A percentile compares a stretch with the other conserved stretches of the same genome.
Evolutionary conservation across 2,797 vertebrate species (phyloP).

Genomic region (Coendou prehensilis): DNA sequence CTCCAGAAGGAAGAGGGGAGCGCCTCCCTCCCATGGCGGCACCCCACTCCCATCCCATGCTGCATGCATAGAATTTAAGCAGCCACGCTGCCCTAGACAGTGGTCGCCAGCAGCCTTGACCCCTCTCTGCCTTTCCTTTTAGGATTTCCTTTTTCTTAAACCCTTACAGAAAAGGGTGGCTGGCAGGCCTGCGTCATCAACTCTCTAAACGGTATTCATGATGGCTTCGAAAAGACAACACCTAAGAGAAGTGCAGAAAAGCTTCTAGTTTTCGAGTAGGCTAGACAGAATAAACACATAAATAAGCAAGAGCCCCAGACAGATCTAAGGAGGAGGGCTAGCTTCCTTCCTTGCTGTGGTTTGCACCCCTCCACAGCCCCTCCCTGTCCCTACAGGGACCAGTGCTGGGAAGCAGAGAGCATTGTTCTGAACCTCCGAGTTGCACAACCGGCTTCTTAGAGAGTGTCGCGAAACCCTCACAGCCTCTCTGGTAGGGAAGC

Average conservation of each 20-base stretch:
- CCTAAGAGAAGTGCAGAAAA: not conserved
- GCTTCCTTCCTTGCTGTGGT: not conserved
- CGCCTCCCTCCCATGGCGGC: no score
- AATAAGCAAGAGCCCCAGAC: not conserved
- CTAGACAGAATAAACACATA: not conserved
- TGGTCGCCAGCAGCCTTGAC: not conserved
- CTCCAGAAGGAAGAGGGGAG: not conserved
- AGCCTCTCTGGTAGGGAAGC: constrained; percentile 37
- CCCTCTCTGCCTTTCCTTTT: not conserved
- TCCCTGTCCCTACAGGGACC: not conserved
- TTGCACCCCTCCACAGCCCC: not conserved
- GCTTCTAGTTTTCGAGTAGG: not conserved
- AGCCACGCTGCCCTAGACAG: not conserved
- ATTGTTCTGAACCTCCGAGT: constrained; percentile 15
- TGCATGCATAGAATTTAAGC: not conserved
- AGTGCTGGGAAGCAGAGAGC: not conserved
- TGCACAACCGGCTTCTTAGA: constrained; percentile 62
- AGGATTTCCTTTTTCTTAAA: not conserved
- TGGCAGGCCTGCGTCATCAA: not conserved
- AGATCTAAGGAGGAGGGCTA: not conserved
- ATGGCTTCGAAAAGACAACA: not conserved
- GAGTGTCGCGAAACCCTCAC: constrained; percentile 52
- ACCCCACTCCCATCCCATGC: not conserved
- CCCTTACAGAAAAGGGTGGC: not conserved
- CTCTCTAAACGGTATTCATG: not conserved